Evolutionary conservation across 2,888 invertebrate species (phyloP).

Genomic region (Rhogogaster chlorosoma): DNA sequence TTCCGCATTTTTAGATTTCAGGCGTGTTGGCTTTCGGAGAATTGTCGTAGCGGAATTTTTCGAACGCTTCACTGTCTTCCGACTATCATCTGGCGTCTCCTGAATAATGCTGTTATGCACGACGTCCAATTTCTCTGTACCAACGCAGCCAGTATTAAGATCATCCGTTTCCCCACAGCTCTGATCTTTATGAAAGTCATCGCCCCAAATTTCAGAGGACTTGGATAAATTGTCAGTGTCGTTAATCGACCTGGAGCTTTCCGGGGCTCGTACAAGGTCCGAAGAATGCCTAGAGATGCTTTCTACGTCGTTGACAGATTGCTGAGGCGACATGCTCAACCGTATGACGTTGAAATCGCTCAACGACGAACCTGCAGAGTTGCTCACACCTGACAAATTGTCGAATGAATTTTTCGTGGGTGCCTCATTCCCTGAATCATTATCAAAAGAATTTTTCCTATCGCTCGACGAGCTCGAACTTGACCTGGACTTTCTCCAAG

Average conservation of each 20-base stretch:
- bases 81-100: constrained; percentile 50
- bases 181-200: not conserved
- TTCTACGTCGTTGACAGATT: constrained; percentile 19
- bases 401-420: constrained; percentile 64
- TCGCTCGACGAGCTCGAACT: constrained; percentile 63
- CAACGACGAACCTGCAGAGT: constrained; percentile 63
- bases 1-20: constrained; percentile 69
- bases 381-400: constrained; percentile 56
- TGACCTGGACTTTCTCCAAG: constrained; percentile 61
- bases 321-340: not conserved
- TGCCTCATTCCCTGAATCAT: constrained; percentile 72
- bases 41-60: constrained; percentile 61
- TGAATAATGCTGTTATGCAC: constrained; percentile 48
- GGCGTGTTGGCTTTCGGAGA: constrained; percentile 66
- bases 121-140: not conserved
- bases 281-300: constrained; percentile 43
- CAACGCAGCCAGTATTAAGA: not conserved
- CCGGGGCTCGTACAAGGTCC: constrained; percentile 11
- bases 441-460: constrained; percentile 62
- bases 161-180: not conserved
- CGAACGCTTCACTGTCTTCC: constrained; percentile 10
- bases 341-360: constrained; percentile 19
- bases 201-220: constrained; percentile 22
- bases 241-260: constrained; percentile 20
- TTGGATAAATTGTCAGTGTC: constrained; percentile 38